Conservation (phyloP, 2,113 vertebrate species). For the Ceyx margarethae region DNA sequence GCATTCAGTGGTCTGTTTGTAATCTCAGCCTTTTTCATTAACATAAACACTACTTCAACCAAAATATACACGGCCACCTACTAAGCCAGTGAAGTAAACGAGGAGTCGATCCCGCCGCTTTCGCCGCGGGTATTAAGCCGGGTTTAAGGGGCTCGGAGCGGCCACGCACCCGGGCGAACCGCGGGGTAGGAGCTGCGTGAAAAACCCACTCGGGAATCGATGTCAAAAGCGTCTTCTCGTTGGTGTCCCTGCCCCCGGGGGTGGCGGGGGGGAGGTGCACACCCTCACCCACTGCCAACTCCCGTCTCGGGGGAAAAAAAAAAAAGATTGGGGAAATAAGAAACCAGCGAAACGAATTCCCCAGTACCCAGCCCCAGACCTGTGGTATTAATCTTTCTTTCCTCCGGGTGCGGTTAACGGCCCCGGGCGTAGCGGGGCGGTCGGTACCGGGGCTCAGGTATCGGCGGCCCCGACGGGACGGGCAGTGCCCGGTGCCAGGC, state of each 20-base stretch:
- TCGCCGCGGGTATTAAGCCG: not conserved
- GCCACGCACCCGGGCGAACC: not conserved
- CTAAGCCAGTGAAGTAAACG: constrained; percentile 65
- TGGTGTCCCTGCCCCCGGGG: not conserved
- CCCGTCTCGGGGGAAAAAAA: not conserved
- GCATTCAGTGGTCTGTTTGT: constrained; percentile 86
- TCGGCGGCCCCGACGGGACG: not conserved
- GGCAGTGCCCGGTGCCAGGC: too few species aligned
- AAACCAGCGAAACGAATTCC: not conserved
- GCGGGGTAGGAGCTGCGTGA: not conserved
- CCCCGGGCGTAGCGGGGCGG: not conserved
- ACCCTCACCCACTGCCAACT: not conserved
- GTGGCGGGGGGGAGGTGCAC: rapidly evolving
- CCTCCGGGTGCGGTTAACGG: not conserved
- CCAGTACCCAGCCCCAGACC: not conserved
- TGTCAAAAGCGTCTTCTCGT: rapidly evolving
- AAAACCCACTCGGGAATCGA: not conserved
- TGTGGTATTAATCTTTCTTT: rapidly evolving
- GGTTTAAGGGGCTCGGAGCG: not conserved
- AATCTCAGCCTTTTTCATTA: constrained; percentile 89
- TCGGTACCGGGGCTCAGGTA: not conserved
- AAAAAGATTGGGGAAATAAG: not conserved
- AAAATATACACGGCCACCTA: constrained; percentile 98
- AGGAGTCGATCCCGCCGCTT: not conserved
- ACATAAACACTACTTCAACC: constrained; percentile 93